Evolutionary conservation across 2,888 invertebrate species (phyloP).

Genomic region (Phalera bucephala): DNA sequence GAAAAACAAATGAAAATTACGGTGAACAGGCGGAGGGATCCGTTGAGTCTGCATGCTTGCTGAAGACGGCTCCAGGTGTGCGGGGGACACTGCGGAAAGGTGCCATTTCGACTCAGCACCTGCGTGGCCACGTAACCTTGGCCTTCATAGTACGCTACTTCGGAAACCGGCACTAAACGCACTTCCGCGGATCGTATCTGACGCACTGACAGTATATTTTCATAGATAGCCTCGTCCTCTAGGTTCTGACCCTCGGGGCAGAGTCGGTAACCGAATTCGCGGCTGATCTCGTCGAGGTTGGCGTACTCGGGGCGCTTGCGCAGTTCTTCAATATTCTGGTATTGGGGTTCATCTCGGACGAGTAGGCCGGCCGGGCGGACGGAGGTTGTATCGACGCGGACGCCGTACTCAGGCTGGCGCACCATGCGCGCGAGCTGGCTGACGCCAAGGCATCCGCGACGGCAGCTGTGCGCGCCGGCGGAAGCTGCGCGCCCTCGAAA

Average conservation of each 20-base stretch:
- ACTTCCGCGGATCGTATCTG: constrained; percentile 79
- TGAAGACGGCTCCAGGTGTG: constrained; percentile 76
- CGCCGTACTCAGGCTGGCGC: constrained; percentile 69
- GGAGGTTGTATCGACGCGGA: constrained; percentile 67
- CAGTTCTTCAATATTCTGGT: constrained; percentile 74
- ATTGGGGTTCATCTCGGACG: constrained; percentile 74
- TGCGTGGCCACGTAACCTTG: constrained; percentile 79
- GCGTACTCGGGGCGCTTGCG: constrained; percentile 78
- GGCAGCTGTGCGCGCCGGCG: constrained; percentile 54
- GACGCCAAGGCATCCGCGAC: constrained; percentile 56
- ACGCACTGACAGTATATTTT: constrained; percentile 78
- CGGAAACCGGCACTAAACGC: constrained; percentile 78
- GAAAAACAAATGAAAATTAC: constrained; percentile 51
- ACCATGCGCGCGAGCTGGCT: constrained; percentile 71
- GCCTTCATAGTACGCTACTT: constrained; percentile 77
- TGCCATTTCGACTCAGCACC: constrained; percentile 75
- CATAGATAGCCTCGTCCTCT: constrained; percentile 79
- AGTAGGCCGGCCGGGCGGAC: constrained; percentile 60
- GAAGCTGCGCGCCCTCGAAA: constrained; percentile 62
- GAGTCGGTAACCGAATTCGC: constrained; percentile 77
- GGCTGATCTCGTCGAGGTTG: constrained; percentile 76
- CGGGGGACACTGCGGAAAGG: constrained; percentile 79
- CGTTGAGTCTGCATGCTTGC: constrained; percentile 64
- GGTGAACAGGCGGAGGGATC: constrained; percentile 66
- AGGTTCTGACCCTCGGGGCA: constrained; percentile 80